Evolutionary conservation across 1,140 invertebrate species (phyloP).

Genomic region (Drosophila mojavensis): DNA sequence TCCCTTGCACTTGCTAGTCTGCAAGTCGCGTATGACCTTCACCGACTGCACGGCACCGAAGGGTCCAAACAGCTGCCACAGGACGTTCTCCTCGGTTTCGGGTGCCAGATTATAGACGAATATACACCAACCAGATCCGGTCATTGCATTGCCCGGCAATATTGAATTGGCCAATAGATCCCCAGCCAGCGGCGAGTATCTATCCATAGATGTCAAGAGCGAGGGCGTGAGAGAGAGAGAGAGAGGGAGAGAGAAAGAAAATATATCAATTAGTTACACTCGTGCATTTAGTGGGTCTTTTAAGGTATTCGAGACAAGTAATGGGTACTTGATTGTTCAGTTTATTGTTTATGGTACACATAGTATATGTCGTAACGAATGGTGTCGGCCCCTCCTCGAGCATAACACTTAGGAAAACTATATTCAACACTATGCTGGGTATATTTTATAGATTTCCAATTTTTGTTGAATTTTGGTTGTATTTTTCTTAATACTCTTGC

Average conservation of each 20-base stretch:
- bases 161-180: conserved; percentile 87
- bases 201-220: conserved; percentile 15
- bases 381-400: conserved; percentile 38
- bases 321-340: conserved; percentile 17
- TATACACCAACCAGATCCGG: conserved; percentile 94
- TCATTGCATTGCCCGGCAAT: conserved; percentile 90
- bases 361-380: conserved; percentile 18
- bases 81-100: conserved; percentile 94
- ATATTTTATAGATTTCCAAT: not conserved
- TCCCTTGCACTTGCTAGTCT: conserved; percentile 96
- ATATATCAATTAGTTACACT: conserved; percentile 25
- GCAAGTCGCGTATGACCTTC: conserved; percentile 94
- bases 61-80: conserved; percentile 96
- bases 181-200: conserved; percentile 90
- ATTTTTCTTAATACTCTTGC: conserved; percentile 8
- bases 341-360: conserved; percentile 47
- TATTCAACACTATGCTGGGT: conserved; percentile 33
- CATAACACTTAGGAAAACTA: conserved; percentile 40
- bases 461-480: not conserved
- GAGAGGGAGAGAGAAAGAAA: not conserved
- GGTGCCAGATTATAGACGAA: conserved; percentile 97
- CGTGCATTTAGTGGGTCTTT: not conserved
- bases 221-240: not conserved
- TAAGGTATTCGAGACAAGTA: conserved; percentile 3
- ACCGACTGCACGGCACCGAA: conserved; percentile 96